Percentiles rank a stretch among this genome's conserved stretches.
Conservation (phyloP, 1,140 invertebrate genomes). For the Macrosteles quadrilineatus region DNA sequence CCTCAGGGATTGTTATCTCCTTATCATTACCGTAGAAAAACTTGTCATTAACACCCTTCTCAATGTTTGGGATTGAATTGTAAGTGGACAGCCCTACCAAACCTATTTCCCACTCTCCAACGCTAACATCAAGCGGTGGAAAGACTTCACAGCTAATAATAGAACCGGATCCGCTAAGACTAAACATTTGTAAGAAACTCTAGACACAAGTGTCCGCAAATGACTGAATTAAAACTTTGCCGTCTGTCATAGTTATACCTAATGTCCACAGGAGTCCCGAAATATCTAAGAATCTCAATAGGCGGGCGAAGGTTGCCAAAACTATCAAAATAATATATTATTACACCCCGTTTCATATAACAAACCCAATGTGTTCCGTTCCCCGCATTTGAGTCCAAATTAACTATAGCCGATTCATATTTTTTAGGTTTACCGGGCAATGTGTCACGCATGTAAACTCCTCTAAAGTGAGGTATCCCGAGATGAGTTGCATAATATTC, state of each 20-base stretch:
- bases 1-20: too few relatives aligned
- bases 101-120: too few relatives aligned
- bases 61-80: too few relatives aligned
- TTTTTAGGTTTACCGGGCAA: slow-evolving; percentile 38
- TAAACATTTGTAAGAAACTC: not conserved
- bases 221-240: too few relatives aligned
- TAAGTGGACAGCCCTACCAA: too few relatives aligned
- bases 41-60: too few relatives aligned
- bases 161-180: not conserved
- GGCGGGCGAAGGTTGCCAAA: not conserved
- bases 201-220: too few relatives aligned
- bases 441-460: slow-evolving; percentile 34
- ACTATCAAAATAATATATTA: too few relatives aligned
- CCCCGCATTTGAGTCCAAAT: slow-evolving; percentile 41
- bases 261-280: not conserved
- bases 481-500: not conserved
- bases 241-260: too few relatives aligned
- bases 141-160: not conserved
- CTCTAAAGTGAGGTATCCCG: slow-evolving; percentile 31
- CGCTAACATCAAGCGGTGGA: too few relatives aligned
- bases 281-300: not conserved
- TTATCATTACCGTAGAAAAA: too few relatives aligned
- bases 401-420: slow-evolving; percentile 45
- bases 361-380: slow-evolving; percentile 46
- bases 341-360: slow-evolving; percentile 46